phyloP scores from a whole-genome alignment of 2,888 invertebrate genomes.

The Lymantria monacha region DNA sequence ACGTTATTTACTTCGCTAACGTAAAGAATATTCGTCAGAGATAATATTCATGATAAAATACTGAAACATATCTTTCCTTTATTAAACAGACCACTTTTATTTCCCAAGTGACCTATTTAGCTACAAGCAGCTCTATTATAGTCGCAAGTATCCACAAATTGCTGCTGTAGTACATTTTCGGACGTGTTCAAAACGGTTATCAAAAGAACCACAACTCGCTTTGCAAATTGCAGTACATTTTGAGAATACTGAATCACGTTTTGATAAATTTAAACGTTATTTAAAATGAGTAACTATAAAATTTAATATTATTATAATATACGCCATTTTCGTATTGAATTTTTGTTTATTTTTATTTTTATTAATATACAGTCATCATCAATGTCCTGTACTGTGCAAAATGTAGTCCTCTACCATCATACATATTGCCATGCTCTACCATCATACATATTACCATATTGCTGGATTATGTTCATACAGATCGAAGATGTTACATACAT shows the following conservation, averaged over 20 bases:
- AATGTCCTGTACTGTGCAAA: too few species aligned
- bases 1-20: too few species aligned
- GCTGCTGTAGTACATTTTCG: background rate
- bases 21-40: too few species aligned
- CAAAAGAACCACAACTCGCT: background rate
- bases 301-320: conserved; percentile 42
- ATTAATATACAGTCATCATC: too few species aligned
- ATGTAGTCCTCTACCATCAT: too few species aligned
- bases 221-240: background rate
- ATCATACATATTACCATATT: too few species aligned
- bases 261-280: background rate
- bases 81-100: background rate
- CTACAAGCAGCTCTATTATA: background rate
- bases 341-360: too few species aligned
- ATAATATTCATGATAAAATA: too few species aligned
- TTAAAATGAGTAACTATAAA: background rate
- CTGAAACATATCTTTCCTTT: too few species aligned
- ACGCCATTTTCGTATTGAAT: background rate
- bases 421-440: too few species aligned
- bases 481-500: too few species aligned
- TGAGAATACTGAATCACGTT: background rate
- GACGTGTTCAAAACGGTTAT: background rate
- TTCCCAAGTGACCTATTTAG: background rate
- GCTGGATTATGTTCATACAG: too few species aligned
- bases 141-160: background rate